Evolutionary conservation across 2,888 invertebrate species (phyloP).

Genomic region (Taphrorychus bicolor): DNA sequence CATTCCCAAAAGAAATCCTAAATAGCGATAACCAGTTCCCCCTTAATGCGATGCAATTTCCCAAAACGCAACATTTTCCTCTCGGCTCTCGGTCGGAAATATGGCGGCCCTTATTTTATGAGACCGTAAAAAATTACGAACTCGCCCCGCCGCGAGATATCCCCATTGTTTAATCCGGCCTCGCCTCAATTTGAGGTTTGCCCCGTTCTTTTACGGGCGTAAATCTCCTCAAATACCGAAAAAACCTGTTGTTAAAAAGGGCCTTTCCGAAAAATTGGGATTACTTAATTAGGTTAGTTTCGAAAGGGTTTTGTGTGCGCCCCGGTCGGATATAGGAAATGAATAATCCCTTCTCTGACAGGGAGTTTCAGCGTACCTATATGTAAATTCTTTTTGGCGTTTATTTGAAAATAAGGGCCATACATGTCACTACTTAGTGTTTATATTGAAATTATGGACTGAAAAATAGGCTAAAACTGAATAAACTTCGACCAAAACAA

Average conservation of each 20-base stretch:
- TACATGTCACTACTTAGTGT: too few relatives aligned
- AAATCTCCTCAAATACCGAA: conserved; percentile 1
- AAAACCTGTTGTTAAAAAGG: neutral
- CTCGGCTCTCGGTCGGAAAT: conserved; percentile 4
- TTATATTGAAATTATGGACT: too few relatives aligned
- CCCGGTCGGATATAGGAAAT: neutral
- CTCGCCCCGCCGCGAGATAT: conserved; percentile 24
- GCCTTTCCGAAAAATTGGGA: neutral
- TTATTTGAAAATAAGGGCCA: too few relatives aligned
- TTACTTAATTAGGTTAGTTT: neutral
- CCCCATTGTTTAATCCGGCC: conserved; percentile 23
- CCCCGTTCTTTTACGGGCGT: conserved; percentile 4
- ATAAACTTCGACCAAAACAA: too few relatives aligned
- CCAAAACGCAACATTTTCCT: conserved; percentile 21
- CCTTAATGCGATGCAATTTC: conserved; percentile 1
- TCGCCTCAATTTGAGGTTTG: conserved; percentile 13
- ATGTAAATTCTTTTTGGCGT: too few relatives aligned
- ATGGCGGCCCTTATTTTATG: conserved; percentile 19
- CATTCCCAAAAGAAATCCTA: neutral
- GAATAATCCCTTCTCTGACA: neutral
- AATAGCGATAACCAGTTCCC: neutral
- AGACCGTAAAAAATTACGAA: conserved; percentile 22
- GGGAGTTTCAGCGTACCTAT: too few relatives aligned
- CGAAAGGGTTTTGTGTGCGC: neutral
- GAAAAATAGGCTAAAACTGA: too few relatives aligned